phyloP scores from a whole-genome alignment of 2,888 invertebrate species.

The Pseudoips prasinana region DNA sequence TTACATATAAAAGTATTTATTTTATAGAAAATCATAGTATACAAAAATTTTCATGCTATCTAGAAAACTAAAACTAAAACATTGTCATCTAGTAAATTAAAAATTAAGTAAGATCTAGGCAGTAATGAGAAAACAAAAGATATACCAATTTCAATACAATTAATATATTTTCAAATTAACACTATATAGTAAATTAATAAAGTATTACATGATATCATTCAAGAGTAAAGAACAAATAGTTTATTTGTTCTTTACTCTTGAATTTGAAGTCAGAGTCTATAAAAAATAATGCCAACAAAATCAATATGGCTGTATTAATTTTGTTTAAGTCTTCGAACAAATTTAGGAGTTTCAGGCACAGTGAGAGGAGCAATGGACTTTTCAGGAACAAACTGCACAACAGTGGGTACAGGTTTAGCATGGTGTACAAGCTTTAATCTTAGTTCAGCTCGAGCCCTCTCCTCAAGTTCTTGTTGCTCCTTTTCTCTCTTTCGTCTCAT shows the following conservation, averaged over 20 bases:
- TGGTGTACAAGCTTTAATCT: conserved; percentile 82
- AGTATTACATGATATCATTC: conserved; percentile 22
- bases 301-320: conserved; percentile 28
- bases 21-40: conserved; percentile 19
- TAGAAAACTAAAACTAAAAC: conserved; percentile 13
- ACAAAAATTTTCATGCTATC: conserved; percentile 16
- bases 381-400: conserved; percentile 72
- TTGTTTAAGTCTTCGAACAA: conserved; percentile 62
- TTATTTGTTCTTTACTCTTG: no score
- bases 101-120: conserved; percentile 13
- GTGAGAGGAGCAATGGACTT: conserved; percentile 81
- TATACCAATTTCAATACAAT: conserved; percentile 16
- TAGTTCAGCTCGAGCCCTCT: conserved; percentile 73
- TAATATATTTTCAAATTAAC: conserved; percentile 11
- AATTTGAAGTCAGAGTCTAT: no score
- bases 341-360: conserved; percentile 84
- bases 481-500: conserved; percentile 57
- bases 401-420: conserved; percentile 83
- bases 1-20: conserved; percentile 17
- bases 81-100: conserved; percentile 12
- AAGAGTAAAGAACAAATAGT: no score
- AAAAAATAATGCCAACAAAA: neutral
- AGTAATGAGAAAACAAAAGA: conserved; percentile 14
- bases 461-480: conserved; percentile 65
- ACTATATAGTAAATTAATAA: conserved; percentile 21